phyloP scores from a whole-genome alignment of 2,113 vertebrate species.

The Callipepla californica region DNA sequence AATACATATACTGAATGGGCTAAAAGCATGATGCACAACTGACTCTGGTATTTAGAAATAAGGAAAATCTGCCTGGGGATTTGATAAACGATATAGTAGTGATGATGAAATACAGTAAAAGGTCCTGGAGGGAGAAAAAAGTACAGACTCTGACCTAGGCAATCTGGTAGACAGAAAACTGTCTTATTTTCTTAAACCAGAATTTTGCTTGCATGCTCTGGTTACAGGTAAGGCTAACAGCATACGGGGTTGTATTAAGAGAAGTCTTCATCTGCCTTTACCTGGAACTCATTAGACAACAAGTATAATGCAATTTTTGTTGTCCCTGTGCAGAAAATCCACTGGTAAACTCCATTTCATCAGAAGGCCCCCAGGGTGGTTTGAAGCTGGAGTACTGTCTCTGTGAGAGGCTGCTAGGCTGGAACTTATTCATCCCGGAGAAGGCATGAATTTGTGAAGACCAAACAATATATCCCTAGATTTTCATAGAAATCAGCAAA shows the following conservation, averaged over 20 bases:
- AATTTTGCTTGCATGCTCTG: too few species aligned
- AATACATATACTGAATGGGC: background rate
- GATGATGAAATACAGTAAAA: background rate
- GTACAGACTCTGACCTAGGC: background rate
- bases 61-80: background rate
- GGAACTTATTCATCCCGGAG: too few species aligned
- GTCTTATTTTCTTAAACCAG: background rate
- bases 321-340: background rate
- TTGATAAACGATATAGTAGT: background rate
- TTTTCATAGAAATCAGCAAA: too few species aligned
- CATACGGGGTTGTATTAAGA: background rate
- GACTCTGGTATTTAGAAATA: background rate
- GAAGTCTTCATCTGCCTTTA: background rate
- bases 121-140: background rate
- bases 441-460: too few species aligned
- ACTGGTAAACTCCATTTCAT: background rate
- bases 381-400: too few species aligned
- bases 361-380: background rate
- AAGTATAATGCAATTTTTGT: background rate
- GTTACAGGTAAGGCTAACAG: too few species aligned
- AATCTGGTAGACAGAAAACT: background rate
- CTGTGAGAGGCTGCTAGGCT: too few species aligned
- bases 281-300: background rate
- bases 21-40: background rate
- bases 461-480: too few species aligned